Base-by-base conservation (phyloP, 2,888 invertebrate species). In the Amphipoea lucens region DNA sequence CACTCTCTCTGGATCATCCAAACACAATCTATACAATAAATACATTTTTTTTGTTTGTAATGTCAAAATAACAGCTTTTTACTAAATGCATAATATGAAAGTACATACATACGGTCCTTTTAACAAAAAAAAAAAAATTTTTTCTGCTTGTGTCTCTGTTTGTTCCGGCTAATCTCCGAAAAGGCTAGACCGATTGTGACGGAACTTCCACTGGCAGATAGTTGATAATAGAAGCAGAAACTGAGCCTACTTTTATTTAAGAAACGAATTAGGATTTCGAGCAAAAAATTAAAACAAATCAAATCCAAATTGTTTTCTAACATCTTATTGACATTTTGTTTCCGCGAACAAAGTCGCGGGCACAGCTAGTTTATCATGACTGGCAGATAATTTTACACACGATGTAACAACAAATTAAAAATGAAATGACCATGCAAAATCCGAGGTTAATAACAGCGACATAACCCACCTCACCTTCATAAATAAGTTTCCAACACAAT, bases 401-500 rank as follows among this genome's bases (percentile, higher is more conserved):
- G 1, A 29, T 42, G 4, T 9, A 7, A 73, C 36, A 45, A 1
- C 7, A 75, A 72, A 57, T 57, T 36, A 60, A 75, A 76, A 74
- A 57, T 74, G 0, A 29, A 54, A 42, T 63, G 11, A 5, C 14
- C 17, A 29, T 12, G 17, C 9, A 48, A 73, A 80, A 57, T 29
- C 4, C 1, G 23, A 2, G 36, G 17, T 62, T 51, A 62, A 51
- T 42, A 51, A 51, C 68, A 36, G 9, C 12, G 9, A 40, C 14
- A 48, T 36, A 48, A 57, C 63, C 57, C 29, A 66, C 23, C 40
- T 62, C 54, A 75, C 65, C 48, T 73, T 7, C 60, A 79, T 79
- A 74, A 76, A 84, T 75, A 70, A 78, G 20, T 73, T 75, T 71
- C 9, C 9, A 73, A 54, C 72, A 82, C 63, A 85, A 67, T 82